Evolutionary conservation across 37 sponge, comb jelly and placozoan genomes (phyloP).

Genomic region (Mnemiopsis leidyi): DNA sequence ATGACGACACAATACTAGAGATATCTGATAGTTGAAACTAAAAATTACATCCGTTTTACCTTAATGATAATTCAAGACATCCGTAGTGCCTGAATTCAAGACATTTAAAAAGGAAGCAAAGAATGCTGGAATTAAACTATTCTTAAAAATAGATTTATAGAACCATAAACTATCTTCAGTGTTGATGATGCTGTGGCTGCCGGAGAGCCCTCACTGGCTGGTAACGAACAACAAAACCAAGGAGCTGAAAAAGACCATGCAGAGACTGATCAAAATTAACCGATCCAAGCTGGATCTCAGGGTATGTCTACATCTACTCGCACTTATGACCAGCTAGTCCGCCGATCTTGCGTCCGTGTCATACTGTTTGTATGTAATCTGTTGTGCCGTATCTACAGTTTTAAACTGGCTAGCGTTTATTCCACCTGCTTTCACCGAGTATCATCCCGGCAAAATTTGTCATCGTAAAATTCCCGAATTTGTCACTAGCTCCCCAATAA

Average conservation of each 20-base stretch:
- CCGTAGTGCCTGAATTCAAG: too few species aligned
- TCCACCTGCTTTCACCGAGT: neutral
- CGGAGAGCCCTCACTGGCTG: conserved; percentile 63
- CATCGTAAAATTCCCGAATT: neutral
- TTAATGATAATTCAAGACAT: too few species aligned
- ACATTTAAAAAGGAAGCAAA: too few species aligned
- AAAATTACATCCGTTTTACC: too few species aligned
- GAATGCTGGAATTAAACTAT: too few species aligned
- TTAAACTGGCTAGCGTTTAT: neutral
- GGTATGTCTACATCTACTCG: neutral
- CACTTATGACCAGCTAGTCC: too few species aligned
- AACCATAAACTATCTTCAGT: too few species aligned
- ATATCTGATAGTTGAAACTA: too few species aligned
- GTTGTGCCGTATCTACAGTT: too few species aligned
- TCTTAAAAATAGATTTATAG: too few species aligned
- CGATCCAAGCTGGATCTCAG: conserved; percentile 10
- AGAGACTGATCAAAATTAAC: conserved; percentile 40
- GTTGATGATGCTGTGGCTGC: conserved; percentile 41
- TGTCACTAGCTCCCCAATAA: neutral
- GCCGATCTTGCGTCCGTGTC: neutral
- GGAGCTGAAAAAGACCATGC: conserved; percentile 15
- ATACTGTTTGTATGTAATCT: too few species aligned
- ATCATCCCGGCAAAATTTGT: neutral
- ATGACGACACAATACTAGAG: too few species aligned
- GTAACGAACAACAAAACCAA: conserved; percentile 52